Conservation (phyloP, 1,140 invertebrate genomes). For the Drosophila mayri region DNA sequence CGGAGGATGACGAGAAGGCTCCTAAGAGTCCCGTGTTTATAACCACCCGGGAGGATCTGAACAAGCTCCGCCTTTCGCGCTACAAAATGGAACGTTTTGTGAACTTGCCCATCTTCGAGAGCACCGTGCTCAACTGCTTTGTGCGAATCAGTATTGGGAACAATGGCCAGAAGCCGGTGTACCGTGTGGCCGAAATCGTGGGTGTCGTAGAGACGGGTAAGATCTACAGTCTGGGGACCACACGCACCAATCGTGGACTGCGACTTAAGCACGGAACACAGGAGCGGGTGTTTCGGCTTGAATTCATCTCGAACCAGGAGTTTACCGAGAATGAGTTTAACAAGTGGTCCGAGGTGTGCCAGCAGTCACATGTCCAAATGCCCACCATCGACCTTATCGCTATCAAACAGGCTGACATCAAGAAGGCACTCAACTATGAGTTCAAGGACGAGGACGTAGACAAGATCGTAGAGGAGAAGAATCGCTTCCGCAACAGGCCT, state of each 20-base stretch:
- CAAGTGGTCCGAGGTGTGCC: constrained; percentile 96
- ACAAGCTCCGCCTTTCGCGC: constrained; percentile 94
- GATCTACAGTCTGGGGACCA: constrained; percentile 95
- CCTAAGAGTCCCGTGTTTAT: constrained; percentile 88
- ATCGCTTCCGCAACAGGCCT: constrained; percentile 95
- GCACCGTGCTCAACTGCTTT: constrained; percentile 96
- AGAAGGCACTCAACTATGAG: constrained; percentile 94
- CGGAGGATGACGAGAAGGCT: constrained; percentile 84
- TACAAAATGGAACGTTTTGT: constrained; percentile 97
- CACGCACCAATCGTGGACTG: constrained; percentile 96
- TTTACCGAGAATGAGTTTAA: constrained; percentile 97
- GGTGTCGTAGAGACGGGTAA: constrained; percentile 98
- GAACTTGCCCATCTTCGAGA: constrained; percentile 97
- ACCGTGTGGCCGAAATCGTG: constrained; percentile 96
- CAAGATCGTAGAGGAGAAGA: constrained; percentile 96
- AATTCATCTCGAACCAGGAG: constrained; percentile 99
- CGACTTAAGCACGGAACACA: constrained; percentile 93
- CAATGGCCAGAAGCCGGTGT: constrained; percentile 92
- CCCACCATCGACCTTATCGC: constrained; percentile 94
- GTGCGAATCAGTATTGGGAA: constrained; percentile 98
- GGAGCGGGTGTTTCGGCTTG: constrained; percentile 96
- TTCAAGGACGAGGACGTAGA: constrained; percentile 92
- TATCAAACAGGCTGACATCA: constrained; percentile 94
- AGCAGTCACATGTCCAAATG: constrained; percentile 90
- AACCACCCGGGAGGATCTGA: constrained; percentile 92